phyloP scores from a whole-genome alignment of 2,797 vertebrate genomes.

The Steatocranus sp. region DNA sequence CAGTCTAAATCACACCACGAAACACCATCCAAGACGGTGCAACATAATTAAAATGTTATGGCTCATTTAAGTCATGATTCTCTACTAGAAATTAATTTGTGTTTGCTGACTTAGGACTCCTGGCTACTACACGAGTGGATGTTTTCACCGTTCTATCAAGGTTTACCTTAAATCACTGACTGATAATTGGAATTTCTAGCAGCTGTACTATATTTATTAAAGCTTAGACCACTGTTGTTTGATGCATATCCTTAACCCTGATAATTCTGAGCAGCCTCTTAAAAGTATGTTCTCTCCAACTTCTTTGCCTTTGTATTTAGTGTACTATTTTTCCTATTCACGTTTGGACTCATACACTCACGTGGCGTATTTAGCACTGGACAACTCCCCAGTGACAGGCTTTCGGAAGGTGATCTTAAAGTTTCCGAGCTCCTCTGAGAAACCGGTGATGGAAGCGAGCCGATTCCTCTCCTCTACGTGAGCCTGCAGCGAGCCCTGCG shows the following conservation, averaged over 20 bases:
- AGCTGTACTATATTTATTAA: background rate
- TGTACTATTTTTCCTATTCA: background rate
- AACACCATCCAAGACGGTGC: background rate
- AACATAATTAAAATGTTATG: background rate
- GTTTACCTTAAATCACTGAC: background rate
- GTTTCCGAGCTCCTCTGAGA: conserved; percentile 84
- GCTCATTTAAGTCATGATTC: background rate
- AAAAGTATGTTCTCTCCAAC: background rate
- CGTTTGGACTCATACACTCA: conserved; percentile 44
- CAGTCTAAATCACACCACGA: background rate
- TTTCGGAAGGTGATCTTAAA: conserved; percentile 87
- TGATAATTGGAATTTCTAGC: background rate
- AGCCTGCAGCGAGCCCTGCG: conserved; percentile 80
- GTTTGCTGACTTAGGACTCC: background rate
- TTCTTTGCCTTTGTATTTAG: background rate
- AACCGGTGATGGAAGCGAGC: conserved; percentile 82
- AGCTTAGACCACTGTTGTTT: background rate
- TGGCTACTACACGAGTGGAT: background rate
- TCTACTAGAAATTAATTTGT: background rate
- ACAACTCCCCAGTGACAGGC: conserved; percentile 72
- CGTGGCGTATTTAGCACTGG: conserved; percentile 80
- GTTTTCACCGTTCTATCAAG: background rate
- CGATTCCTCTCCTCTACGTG: conserved; percentile 77
- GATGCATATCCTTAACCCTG: background rate
- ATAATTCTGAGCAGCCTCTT: background rate